phyloP scores from a whole-genome alignment of 2,797 vertebrate species.

The Neostethus bicornis region DNA sequence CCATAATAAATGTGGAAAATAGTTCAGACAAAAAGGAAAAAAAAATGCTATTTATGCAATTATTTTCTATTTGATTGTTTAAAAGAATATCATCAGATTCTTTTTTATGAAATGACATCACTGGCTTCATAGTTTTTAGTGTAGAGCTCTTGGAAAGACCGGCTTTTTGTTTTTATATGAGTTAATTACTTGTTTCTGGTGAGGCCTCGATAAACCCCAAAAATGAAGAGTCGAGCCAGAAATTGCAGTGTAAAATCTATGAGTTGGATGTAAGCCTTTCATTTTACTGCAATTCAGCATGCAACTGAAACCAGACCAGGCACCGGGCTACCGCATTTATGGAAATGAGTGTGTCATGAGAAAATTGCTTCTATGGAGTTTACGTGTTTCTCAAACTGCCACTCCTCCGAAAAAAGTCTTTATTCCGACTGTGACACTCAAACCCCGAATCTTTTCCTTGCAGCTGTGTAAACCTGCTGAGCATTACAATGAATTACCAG shows the following conservation, averaged over 20 bases:
- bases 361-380: conserved; percentile 27
- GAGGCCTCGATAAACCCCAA: conserved; percentile 34
- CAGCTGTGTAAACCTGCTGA: neutral
- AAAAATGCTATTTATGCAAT: neutral
- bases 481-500: conserved; percentile 9
- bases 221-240: conserved; percentile 32
- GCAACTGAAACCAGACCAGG: conserved; percentile 12
- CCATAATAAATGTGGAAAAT: conserved; percentile 29
- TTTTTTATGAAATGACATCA: conserved; percentile 69
- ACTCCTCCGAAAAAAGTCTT: neutral
- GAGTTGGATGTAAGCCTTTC: conserved; percentile 30
- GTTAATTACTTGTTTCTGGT: conserved; percentile 32
- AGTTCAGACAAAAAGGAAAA: neutral
- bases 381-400: conserved; percentile 16
- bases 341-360: conserved; percentile 40
- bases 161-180: conserved; percentile 28
- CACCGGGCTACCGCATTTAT: conserved; percentile 3
- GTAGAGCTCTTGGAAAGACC: conserved; percentile 5
- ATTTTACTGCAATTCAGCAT: conserved; percentile 14
- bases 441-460: neutral
- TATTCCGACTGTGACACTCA: neutral
- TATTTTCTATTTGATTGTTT: conserved; percentile 24
- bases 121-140: conserved; percentile 23
- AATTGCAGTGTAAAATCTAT: conserved; percentile 11
- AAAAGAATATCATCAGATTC: conserved; percentile 35